These are phyloP conservation scores for Gracilinanus agilis DNA, from an alignment of 2,113 vertebrate species.

Conservation along the genomic window DNA sequence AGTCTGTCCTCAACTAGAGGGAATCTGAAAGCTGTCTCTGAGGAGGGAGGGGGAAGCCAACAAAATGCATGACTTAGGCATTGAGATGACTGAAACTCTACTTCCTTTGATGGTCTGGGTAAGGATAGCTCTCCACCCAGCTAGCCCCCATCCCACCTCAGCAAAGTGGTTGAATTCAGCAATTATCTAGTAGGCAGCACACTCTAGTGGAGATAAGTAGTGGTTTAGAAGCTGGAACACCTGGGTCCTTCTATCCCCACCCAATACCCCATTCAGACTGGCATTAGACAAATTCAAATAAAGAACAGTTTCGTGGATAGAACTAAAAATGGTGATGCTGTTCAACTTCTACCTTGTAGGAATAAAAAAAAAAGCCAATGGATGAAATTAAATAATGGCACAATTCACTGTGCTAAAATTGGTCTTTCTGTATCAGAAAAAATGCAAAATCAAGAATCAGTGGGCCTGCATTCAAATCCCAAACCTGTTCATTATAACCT, in stretches of 20 bases:
- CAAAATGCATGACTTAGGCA: not conserved
- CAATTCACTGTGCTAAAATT: slow-evolving; percentile 40
- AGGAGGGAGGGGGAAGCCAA: not conserved
- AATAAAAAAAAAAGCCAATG: slow-evolving; percentile 40
- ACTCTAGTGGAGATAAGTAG: slow-evolving; percentile 73
- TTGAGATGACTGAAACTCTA: not conserved
- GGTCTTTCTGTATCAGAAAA: not conserved
- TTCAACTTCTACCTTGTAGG: slow-evolving; percentile 37
- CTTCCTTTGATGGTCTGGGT: not conserved
- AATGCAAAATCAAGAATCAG: not conserved
- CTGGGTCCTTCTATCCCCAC: slow-evolving; percentile 59
- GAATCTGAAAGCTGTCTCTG: not conserved
- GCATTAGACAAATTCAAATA: slow-evolving; percentile 8
- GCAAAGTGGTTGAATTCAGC: not conserved
- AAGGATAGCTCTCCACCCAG: not conserved
- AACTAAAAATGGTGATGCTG: slow-evolving; percentile 52
- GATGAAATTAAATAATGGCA: slow-evolving; percentile 32
- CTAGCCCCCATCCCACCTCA: not conserved
- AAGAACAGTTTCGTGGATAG: not conserved
- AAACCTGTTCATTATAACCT: not conserved
- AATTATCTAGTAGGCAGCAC: slow-evolving; percentile 75
- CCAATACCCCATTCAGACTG: not conserved
- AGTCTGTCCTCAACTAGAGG: not conserved
- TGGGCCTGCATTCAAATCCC: not conserved
- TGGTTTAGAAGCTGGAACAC: slow-evolving; percentile 56